Evolutionary conservation across 1,140 invertebrate genomes (phyloP).

Genomic region (Calliphora vicina): DNA sequence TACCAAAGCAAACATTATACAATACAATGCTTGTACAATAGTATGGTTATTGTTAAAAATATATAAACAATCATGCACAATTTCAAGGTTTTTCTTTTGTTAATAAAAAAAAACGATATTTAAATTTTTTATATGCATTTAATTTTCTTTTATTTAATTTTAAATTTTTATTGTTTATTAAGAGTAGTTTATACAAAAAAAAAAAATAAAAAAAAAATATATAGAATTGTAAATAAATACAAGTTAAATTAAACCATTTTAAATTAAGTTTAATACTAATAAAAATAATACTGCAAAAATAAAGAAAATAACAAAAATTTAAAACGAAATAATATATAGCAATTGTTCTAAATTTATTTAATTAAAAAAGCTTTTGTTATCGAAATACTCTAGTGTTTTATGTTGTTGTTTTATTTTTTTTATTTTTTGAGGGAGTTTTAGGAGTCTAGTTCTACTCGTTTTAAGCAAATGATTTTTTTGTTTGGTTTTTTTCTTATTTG

Average conservation of each 20-base stretch:
- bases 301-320: background rate
- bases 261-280: background rate
- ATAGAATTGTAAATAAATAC: background rate
- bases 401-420: too few relatives aligned
- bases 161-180: background rate
- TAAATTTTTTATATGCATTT: background rate
- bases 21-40: background rate
- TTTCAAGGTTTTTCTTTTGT: background rate
- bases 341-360: background rate
- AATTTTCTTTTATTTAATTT: background rate
- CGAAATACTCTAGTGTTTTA: background rate
- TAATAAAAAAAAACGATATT: too few relatives aligned
- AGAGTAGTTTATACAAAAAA: background rate
- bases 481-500: background rate
- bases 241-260: background rate
- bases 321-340: background rate
- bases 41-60: background rate
- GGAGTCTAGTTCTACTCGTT: background rate
- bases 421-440: background rate
- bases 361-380: background rate
- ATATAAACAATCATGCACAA: background rate
- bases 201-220: background rate
- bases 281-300: background rate
- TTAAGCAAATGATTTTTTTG: background rate
- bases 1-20: too few relatives aligned